A percentile compares a stretch with the other conserved stretches of the same genome.
phyloP scores from a whole-genome alignment of 1,140 invertebrate genomes.

The Drosophila kanapiae region DNA sequence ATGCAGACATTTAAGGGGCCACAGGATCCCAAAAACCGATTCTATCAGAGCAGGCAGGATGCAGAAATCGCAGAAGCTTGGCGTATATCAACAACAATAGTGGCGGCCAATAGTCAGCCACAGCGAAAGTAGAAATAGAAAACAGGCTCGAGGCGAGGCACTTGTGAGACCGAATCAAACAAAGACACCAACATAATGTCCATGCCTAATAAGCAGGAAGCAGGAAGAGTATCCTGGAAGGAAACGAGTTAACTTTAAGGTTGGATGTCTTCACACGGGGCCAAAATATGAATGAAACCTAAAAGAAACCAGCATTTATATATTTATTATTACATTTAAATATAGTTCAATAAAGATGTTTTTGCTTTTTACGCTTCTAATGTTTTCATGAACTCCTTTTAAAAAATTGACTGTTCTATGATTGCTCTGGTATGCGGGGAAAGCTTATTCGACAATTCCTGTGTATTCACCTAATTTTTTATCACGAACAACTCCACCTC shows the following conservation, averaged over 20 bases:
- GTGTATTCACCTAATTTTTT: conserved; percentile 10
- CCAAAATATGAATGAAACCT: not conserved
- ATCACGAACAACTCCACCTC: not conserved
- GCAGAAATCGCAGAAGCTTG: conserved; percentile 64
- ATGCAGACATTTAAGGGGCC: conserved; percentile 22
- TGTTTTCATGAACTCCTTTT: too few relatives aligned
- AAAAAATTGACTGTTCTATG: not conserved
- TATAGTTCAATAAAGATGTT: too few relatives aligned
- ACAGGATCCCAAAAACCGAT: conserved; percentile 10
- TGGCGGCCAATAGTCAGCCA: conserved; percentile 58
- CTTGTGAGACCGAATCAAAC: conserved; percentile 52
- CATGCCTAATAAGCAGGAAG: conserved; percentile 61
- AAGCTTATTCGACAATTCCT: not conserved
- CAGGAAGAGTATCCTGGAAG: conserved; percentile 5
- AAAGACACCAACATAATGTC: conserved; percentile 51
- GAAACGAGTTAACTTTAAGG: conserved; percentile 7
- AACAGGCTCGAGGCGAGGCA: conserved; percentile 52
- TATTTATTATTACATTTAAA: not conserved
- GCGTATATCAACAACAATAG: conserved; percentile 59
- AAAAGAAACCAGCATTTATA: not conserved
- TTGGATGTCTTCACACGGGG: not conserved
- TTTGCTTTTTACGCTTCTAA: too few relatives aligned
- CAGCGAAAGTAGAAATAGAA: conserved; percentile 49
- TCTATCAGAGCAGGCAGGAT: conserved; percentile 34
- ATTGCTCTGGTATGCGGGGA: not conserved